Base-by-base conservation (phyloP, 2,113 vertebrate genomes). In the Mormyrus lacerda region DNA sequence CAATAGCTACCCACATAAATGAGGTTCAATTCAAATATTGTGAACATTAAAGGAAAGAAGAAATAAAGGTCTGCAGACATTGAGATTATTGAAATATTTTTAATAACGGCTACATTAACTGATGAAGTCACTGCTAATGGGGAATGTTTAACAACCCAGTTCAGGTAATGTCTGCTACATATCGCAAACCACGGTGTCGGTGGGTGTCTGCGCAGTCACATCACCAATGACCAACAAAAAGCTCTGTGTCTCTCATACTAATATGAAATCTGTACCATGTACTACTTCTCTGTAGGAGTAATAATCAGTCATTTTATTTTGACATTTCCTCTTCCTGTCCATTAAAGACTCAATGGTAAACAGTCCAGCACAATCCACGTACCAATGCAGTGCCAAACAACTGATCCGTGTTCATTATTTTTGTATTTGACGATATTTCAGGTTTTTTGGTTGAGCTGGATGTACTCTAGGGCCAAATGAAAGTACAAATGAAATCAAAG, bases 21-120 rank as follows among this genome's bases (percentile, higher is more conserved):
- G 11, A 27, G 39, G 42, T 17, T 17, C 15, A 2, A 21, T 45
- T 45, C 5, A 45, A 21, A 83, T 44, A 24, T 8, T 17, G 44
- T 11, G 21, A 84, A 84, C 42, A 11, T n/a, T 44, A 24, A 35
- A 79, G 73, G 39, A 84, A 79, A 31, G 39, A 84, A 19, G 44
- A 44, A 84, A 84, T 21, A 82, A 84, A 7, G 44, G 19, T 42
- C 73, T 8, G 73, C 21, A 84, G 35, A 47, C 82, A 45, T 13
- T 24, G 3, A 24, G 21, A 44, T 84, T 84, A 84, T 47, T 84
- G 39, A 84, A 84, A 44, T 87, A 7, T 86, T 27, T 87, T 87
- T 87, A 87, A 87, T 53, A 87, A 53, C 47, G 17, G 85, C 85
- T 87, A 87, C 85, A 87, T 87, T 87, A 87, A 87, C 50, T 87